Evolutionary conservation across 2,888 invertebrate genomes (phyloP).

Genomic region (Crossocerus cetratus): DNA sequence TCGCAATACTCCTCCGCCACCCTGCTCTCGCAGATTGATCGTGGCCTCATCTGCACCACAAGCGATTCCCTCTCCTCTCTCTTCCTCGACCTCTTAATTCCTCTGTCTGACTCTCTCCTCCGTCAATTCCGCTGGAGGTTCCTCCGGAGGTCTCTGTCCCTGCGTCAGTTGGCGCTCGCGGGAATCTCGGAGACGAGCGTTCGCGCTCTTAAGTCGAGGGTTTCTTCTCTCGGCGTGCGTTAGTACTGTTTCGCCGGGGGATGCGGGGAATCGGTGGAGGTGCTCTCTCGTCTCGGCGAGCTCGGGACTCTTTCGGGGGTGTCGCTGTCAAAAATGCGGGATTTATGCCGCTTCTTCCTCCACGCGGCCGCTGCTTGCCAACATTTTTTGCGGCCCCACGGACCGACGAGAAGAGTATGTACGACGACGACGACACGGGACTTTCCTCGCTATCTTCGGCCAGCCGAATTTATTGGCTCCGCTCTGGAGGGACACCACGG

Average conservation of each 20-base stretch:
- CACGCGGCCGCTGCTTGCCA: slow-evolving; percentile 7
- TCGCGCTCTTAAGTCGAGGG: background rate
- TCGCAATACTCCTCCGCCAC: slow-evolving; percentile 72
- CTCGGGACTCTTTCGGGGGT: background rate
- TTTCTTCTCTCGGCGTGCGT: background rate
- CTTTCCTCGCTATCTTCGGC: slow-evolving; percentile 9
- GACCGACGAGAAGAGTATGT: background rate
- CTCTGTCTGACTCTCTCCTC: background rate
- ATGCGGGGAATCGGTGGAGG: no score
- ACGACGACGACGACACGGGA: no score
- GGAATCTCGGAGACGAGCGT: no score
- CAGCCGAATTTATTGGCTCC: slow-evolving; percentile 11
- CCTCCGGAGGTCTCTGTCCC: slow-evolving; percentile 2
- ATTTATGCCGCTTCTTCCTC: slow-evolving; percentile 15
- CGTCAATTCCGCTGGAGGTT: background rate
- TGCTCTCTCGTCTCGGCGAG: no score
- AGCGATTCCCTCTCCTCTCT: slow-evolving; percentile 21
- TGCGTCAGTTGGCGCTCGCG: slow-evolving; percentile 3
- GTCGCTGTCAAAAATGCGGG: slow-evolving; percentile 3
- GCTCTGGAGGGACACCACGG: background rate
- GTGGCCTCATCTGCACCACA: slow-evolving; percentile 71
- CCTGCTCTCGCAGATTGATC: slow-evolving; percentile 68
- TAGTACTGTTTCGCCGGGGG: no score
- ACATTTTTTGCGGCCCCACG: slow-evolving; percentile 3
- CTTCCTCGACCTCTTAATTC: slow-evolving; percentile 3